Base-by-base conservation (phyloP, 2,888 invertebrate species). In the Ctenicera cuprea region DNA sequence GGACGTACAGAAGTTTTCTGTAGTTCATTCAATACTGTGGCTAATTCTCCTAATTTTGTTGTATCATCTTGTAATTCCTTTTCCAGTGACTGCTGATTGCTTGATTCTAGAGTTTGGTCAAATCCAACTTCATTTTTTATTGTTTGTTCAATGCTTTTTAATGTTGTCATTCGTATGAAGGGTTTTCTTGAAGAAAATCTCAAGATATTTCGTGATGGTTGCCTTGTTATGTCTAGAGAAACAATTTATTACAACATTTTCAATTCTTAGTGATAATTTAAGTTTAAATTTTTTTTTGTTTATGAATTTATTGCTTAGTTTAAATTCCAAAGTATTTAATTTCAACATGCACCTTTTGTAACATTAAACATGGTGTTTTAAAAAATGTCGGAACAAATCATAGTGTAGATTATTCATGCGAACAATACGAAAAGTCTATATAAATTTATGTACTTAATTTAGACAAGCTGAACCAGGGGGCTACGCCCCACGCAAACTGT, bases 91-190 rank as follows among this genome's bases (percentile, higher is more conserved):
- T 85, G 81, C 59, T 84, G 82, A 76, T 81, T 82, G 70, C 81
- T 82, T 12, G 85, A 80, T 75, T 85, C 82, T 45, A 81, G 70
- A 52, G 74, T 78, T 78, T 86, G 84, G 75, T 85, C 83, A 18
- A 59, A 9, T 1, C 67, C 45, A 57, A 59, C 69, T 22, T 71
- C 8, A 61, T 74, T 73, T 68, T 77, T 65, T 71, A 76, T 78
- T 45, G 75, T 78, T 77, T 85, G 83, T 73, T 85, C 83, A 20
- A 65, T 57, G 16, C 26, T 63, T 22, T 69, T 77, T 59, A 78
- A 62, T 65, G 79, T 71, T 45, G 79, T 73, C 71, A 78, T 68
- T 12, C 67, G 66, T 2, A 66, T 22, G 74, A 74, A 67, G 63
- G 75, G 59, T 18, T 75, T 74, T 76, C 79, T 68, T 22, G 76